These are phyloP conservation scores for Hirudo medicinalis DNA, from an alignment of 1,140 invertebrate species.

Conservation along the genomic window DNA sequence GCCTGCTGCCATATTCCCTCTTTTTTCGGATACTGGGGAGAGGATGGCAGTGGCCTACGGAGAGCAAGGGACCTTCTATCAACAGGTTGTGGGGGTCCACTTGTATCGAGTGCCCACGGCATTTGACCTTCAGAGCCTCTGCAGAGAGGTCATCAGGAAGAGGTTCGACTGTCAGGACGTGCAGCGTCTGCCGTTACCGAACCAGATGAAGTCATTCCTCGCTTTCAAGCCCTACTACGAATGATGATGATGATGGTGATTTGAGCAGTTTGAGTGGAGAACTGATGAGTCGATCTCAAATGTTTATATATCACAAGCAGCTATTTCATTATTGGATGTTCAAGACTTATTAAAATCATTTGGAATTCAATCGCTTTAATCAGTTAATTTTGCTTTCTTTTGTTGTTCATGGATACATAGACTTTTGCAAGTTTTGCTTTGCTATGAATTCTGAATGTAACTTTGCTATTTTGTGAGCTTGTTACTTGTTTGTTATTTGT, in stretches of 20 bases:
- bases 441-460: no score
- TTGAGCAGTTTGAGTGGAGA: no score
- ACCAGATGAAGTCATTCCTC: conserved; percentile 21
- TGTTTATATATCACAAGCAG: no score
- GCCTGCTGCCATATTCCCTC: conserved; percentile 22
- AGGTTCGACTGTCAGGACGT: conserved; percentile 23
- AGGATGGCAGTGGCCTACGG: conserved; percentile 23
- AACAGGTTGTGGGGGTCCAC: conserved; percentile 23
- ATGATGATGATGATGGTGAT: conserved; percentile 4
- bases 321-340: no score
- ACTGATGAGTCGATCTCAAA: no score
- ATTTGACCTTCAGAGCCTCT: conserved; percentile 22
- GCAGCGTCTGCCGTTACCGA: conserved; percentile 21
- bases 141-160: conserved; percentile 18
- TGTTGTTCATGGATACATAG: no score
- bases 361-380: no score
- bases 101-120: conserved; percentile 19
- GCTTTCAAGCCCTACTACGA: conserved; percentile 21
- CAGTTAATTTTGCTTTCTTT: no score
- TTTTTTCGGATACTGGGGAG: conserved; percentile 22
- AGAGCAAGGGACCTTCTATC: conserved; percentile 25
- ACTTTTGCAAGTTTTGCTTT: no score
- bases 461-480: no score
- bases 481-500: no score
- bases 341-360: no score